Base-by-base conservation (phyloP, 2,113 vertebrate species). In the Stictonetta naevosa region DNA sequence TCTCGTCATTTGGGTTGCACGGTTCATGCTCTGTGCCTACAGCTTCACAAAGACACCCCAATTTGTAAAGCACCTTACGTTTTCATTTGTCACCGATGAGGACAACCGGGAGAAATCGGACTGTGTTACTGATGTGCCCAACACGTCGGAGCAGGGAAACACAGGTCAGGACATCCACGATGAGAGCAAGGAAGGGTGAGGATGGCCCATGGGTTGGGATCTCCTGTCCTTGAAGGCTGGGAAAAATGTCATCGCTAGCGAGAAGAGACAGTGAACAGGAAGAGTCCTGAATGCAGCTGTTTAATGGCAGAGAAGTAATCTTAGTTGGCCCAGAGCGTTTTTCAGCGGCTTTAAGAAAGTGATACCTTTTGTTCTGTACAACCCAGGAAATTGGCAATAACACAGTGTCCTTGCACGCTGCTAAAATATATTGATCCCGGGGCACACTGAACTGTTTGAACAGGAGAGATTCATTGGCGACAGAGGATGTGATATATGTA, bases 371-470 rank as follows among this genome's bases (percentile, higher is more conserved):
- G 86, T 73, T 96, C 73, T 66, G 89, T 79, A 76, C 84, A 92
- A 7, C 17, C 62, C 83, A 76, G 77, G 66, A 92, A 50, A 31
- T 62, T 87, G 96, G 77, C 95, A 97, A 95, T 95, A 95, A 96
- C 96, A 93, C 58, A 0, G 5, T 91, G 96, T 95, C 96, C 96
- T 97, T 97, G 95, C 67, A 48, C 68, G 74, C 83, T 87, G 83
- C 89, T 93, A 86, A 96, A 96, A 97, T 95, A 87, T 95, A 96
- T 97, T 84, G 95, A 97, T 96, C 85, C 59, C 19, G 7, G 88
- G 84, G 67, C 91, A 88, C 69, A 42, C 91, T 82, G 50, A 93
- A 90, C 62, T 85, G 71, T 93, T 95, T 64, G 90, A 94, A 92
- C 17, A 1, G 72, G 87, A 90, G 84, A 92, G 95, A 97, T 97